These are phyloP conservation scores for Pollenia griseotomentosa DNA, from an alignment of 2,888 invertebrate species.

Conservation along the genomic window DNA sequence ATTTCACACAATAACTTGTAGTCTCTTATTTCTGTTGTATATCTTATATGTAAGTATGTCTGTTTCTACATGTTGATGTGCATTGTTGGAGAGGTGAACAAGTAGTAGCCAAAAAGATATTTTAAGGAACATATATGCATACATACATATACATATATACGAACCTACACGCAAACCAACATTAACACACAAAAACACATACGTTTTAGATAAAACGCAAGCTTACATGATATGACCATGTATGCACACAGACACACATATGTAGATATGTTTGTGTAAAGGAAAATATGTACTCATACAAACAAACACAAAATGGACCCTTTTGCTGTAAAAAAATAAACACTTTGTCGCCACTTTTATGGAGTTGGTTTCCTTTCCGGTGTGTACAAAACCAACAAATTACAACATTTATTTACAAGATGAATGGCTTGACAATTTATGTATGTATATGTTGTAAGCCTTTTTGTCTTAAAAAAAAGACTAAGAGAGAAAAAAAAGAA, in stretches of 20 bases:
- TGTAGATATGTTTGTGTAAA: neutral
- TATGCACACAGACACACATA: slow-evolving; percentile 1
- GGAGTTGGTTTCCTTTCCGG: slow-evolving; percentile 72
- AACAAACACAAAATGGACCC: slow-evolving; percentile 49
- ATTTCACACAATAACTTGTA: slow-evolving; percentile 72
- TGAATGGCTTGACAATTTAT: slow-evolving; percentile 83
- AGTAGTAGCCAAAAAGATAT: slow-evolving; percentile 62
- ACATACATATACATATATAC: slow-evolving; percentile 4
- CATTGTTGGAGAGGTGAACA: slow-evolving; percentile 54
- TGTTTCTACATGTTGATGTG: slow-evolving; percentile 30
- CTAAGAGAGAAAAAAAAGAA: slow-evolving; percentile 21
- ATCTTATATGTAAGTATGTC: slow-evolving; percentile 41
- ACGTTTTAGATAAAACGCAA: slow-evolving; percentile 65
- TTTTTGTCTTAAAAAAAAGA: slow-evolving; percentile 58
- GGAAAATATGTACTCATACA: neutral
- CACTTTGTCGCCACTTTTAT: slow-evolving; percentile 76
- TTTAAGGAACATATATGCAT: slow-evolving; percentile 52
- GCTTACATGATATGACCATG: slow-evolving; percentile 31
- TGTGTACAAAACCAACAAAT: slow-evolving; percentile 81
- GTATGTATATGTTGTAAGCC: slow-evolving; percentile 75
- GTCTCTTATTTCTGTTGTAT: slow-evolving; percentile 59
- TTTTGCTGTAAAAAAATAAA: slow-evolving; percentile 66
- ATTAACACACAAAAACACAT: neutral
- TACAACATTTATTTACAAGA: slow-evolving; percentile 84
- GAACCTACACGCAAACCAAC: neutral